Conservation (phyloP, 2,113 vertebrate genomes). For the Apus apus region DNA sequence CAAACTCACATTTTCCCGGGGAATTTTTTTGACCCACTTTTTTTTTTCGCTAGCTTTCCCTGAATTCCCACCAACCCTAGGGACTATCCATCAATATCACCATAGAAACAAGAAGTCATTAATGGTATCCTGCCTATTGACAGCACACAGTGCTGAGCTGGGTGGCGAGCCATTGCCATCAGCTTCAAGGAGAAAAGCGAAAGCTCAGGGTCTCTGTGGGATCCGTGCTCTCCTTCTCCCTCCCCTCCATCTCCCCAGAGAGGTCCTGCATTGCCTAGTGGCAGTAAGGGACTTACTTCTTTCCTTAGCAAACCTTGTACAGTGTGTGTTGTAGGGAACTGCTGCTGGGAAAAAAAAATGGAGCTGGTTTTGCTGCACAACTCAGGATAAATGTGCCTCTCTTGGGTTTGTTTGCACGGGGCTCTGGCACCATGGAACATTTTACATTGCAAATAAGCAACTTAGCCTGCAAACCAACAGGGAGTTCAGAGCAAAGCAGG, state of each 20-base stretch:
- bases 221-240: not conserved
- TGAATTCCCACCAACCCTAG: not conserved
- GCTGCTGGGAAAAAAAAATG: not conserved
- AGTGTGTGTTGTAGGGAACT: not conserved
- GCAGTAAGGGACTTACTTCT: not conserved
- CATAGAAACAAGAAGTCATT: conserved; percentile 58
- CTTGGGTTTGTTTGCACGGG: not conserved
- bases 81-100: conserved; percentile 51
- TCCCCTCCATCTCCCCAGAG: not conserved
- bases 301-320: not conserved
- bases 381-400: not conserved
- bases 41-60: not conserved
- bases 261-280: not conserved
- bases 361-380: not conserved
- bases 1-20: not conserved
- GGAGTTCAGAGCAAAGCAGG: conserved; percentile 33
- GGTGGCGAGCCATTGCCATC: not conserved
- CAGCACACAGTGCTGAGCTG: not conserved
- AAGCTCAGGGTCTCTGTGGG: not conserved
- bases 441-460: conserved; percentile 67
- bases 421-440: not conserved
- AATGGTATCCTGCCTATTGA: conserved; percentile 22
- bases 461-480: conserved; percentile 19
- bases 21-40: not conserved
- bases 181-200: not conserved